Conservation (phyloP, 2,888 invertebrate species). For the Apodemia mormo region DNA sequence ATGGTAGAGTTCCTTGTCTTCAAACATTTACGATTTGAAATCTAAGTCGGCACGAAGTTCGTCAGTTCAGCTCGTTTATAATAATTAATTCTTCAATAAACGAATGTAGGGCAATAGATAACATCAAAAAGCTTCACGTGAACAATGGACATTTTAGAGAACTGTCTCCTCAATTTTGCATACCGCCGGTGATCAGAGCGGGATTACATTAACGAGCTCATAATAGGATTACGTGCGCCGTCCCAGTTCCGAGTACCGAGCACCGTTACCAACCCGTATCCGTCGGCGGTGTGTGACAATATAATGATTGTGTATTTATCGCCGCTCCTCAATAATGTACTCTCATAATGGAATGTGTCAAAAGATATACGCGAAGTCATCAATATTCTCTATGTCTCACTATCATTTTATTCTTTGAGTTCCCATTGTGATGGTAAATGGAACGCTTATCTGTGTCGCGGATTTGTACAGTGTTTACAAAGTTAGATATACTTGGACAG, state of each 20-base stretch:
- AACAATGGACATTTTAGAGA: slow-evolving; percentile 14
- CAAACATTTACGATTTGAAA: too few relatives aligned
- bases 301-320: slow-evolving; percentile 72
- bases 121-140: not conserved
- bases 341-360: slow-evolving; percentile 49
- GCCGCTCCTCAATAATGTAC: slow-evolving; percentile 50
- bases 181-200: slow-evolving; percentile 43
- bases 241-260: slow-evolving; percentile 58
- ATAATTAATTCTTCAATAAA: not conserved
- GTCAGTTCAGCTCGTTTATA: not conserved
- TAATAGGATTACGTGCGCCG: slow-evolving; percentile 77
- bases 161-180: slow-evolving; percentile 9
- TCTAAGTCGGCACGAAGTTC: too few relatives aligned
- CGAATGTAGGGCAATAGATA: not conserved
- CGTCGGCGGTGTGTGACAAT: slow-evolving; percentile 64
- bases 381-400: slow-evolving; percentile 45
- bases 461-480: not conserved
- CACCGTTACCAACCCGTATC: slow-evolving; percentile 69
- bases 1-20: too few relatives aligned
- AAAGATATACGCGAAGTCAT: slow-evolving; percentile 53
- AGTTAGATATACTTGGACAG: too few relatives aligned
- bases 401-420: slow-evolving; percentile 12
- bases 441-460: not conserved
- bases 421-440: not conserved
- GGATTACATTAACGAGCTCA: slow-evolving; percentile 75